A percentile compares a stretch with the other conserved stretches of the same genome.
phyloP scores from a whole-genome alignment of 2,888 invertebrate genomes.

The Limulus polyphemus region DNA sequence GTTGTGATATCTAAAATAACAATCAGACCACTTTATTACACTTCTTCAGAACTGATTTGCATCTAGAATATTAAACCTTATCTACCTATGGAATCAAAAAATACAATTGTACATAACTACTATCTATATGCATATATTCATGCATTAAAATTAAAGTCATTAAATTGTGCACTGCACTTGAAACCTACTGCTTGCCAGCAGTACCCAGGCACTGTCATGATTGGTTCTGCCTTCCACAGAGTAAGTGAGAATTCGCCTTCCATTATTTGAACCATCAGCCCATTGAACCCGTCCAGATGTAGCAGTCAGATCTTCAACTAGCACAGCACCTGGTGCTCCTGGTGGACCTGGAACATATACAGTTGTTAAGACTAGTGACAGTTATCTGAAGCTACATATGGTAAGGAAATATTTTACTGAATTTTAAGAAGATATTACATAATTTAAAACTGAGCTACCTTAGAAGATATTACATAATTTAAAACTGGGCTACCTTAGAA shows the following conservation, averaged over 20 bases:
- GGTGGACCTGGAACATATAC: conserved; percentile 52
- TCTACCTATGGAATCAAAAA: not conserved
- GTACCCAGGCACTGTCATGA: conserved; percentile 69
- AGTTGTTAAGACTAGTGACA: not conserved
- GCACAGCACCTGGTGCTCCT: conserved; percentile 72
- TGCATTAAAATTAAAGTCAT: no score
- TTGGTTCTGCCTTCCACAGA: conserved; percentile 70
- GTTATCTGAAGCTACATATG: no score
- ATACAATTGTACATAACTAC: not conserved
- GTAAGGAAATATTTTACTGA: no score
- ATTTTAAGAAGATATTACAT: no score
- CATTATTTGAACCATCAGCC: conserved; percentile 82
- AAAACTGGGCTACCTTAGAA: no score
- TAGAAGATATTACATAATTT: no score
- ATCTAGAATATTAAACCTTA: not conserved
- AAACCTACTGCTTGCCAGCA: conserved; percentile 47
- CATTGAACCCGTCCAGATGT: conserved; percentile 65
- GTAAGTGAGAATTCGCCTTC: conserved; percentile 62
- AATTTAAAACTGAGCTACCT: no score
- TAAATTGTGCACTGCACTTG: not conserved
- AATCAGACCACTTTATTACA: not conserved
- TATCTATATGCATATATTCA: not conserved
- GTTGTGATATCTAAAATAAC: not conserved
- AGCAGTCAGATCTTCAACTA: conserved; percentile 60
- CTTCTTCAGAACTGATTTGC: no score